Base-by-base conservation (phyloP, 2,888 invertebrate genomes). In the Ormyrus thymus region DNA sequence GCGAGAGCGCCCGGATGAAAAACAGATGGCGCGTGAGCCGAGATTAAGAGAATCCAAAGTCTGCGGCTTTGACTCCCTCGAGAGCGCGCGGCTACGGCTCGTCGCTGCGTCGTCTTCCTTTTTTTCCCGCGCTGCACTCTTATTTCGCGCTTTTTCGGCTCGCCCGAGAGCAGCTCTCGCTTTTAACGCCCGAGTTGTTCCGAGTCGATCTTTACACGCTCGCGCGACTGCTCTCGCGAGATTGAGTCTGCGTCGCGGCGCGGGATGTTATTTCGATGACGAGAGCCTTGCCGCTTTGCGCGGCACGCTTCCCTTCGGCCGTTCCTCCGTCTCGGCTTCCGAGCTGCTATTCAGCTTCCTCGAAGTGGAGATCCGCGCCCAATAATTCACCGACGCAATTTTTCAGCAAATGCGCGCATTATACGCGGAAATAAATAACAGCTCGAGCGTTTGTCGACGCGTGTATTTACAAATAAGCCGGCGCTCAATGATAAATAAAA, bases 1-100 rank as follows among this genome's bases (percentile, higher is more conserved):
- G 64, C 65, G 59, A 65, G 65, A 50, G 65, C 64, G 51, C 69
- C 50, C 78, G 81, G 78, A 84, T 82, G 84, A 83, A 84, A 82
- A 84, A 84, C 84, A 84, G 82, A 83, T 84, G 84, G 82, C 80
- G 81, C 72, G 70, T 76, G 59, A 61, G 79, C 51, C 58, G 75
- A 75, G 79, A 79, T 79, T 79, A 76, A 72, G 72, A 45, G 74
- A 53, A 50, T 13, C 6, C 11, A 29, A 29, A 29, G 7, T 48
- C 48, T 15, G 9, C 29, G 15, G 15, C 15, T 45, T 8, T 43
- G 4, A 11, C 71, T 6, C 9, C 43, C 11, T 55, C 65, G 29
- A 29, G 29, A 2, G 29, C 29, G 29, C 4, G 29, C 29, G 29
- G 29, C 46, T 64, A 43, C 9, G 11, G 53, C 53, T 13, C 43